Conservation (phyloP, 1,140 invertebrate species). For the Oedothorax gibbosus region DNA sequence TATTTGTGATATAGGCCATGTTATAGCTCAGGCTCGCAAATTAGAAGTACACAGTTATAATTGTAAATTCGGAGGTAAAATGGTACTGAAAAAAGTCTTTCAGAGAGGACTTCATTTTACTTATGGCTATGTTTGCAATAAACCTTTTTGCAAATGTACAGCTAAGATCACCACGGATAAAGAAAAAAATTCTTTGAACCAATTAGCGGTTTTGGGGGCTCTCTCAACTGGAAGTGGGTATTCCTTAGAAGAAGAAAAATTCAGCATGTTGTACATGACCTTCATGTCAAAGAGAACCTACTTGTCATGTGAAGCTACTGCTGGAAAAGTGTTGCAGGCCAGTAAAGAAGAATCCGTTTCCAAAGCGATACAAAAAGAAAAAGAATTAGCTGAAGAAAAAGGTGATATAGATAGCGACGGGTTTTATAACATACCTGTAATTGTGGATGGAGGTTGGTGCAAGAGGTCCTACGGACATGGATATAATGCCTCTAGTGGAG, state of each 20-base stretch:
- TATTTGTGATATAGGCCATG: too few relatives aligned
- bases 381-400: background rate
- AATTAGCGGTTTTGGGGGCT: background rate
- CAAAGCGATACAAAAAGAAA: background rate
- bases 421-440: background rate
- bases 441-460: background rate
- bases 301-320: background rate
- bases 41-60: too few relatives aligned
- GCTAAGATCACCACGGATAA: background rate
- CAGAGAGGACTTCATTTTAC: background rate
- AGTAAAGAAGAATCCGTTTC: background rate
- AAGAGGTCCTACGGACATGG: background rate
- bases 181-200: background rate
- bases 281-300: background rate
- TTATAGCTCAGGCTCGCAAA: too few relatives aligned
- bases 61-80: background rate
- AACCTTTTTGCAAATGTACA: background rate
- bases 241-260: conserved; percentile 14
- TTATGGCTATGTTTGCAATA: background rate
- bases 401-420: background rate
- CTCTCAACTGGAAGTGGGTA: conserved; percentile 3
- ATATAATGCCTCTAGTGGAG: conserved; percentile 6
- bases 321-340: background rate
- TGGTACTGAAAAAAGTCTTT: background rate
- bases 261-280: background rate